These are phyloP conservation scores for Phyto melanocephala DNA, from an alignment of 2,888 invertebrate species.

Conservation along the genomic window DNA sequence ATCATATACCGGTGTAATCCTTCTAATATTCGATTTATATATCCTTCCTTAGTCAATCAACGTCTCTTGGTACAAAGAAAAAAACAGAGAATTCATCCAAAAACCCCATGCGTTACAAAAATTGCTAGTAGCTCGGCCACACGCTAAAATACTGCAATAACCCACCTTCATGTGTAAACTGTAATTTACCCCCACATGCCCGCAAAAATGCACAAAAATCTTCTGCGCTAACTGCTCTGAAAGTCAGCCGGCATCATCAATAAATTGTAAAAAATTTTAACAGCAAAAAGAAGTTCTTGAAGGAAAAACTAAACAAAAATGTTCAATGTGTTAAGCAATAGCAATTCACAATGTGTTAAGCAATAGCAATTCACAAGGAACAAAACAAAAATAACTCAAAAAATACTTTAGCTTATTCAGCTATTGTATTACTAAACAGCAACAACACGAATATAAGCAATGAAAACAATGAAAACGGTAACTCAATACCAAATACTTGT, in stretches of 20 bases:
- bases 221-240: constrained; percentile 53
- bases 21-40: constrained; percentile 37
- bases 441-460: not conserved
- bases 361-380: not conserved
- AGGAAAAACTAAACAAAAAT: constrained; percentile 45
- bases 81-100: constrained; percentile 47
- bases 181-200: constrained; percentile 56
- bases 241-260: constrained; percentile 44
- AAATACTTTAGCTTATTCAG: not conserved
- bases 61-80: constrained; percentile 40
- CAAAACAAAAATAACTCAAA: not conserved
- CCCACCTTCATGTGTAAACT: too few relatives aligned
- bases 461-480: not conserved
- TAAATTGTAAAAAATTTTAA: constrained; percentile 22
- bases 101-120: constrained; percentile 57
- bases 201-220: constrained; percentile 16
- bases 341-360: too few relatives aligned
- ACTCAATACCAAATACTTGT: too few relatives aligned
- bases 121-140: constrained; percentile 56
- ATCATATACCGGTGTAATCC: constrained; percentile 1
- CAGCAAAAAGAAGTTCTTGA: constrained; percentile 46
- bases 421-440: not conserved
- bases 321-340: constrained; percentile 34
- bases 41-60: constrained; percentile 28
- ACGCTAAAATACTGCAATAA: constrained; percentile 56